phyloP scores from a whole-genome alignment of 2,113 vertebrate genomes.

The Chaenogobius annularis region DNA sequence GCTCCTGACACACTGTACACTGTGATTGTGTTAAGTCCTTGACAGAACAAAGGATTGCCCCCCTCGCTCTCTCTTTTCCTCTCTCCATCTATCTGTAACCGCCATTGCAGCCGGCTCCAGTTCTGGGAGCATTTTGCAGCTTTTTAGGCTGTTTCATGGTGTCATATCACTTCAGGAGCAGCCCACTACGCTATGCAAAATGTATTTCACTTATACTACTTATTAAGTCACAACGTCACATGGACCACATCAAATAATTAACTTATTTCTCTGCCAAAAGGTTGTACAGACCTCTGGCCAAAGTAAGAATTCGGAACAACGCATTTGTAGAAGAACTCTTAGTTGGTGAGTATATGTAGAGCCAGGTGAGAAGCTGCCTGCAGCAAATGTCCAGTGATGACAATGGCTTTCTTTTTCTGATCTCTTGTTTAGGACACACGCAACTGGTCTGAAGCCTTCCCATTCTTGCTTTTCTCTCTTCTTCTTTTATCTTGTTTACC shows the following conservation, averaged over 20 bases:
- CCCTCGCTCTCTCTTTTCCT: constrained; percentile 19
- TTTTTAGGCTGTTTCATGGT: constrained; percentile 59
- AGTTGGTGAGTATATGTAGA: not conserved
- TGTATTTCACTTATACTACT: constrained; percentile 5
- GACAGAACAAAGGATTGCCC: constrained; percentile 79
- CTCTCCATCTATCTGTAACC: constrained; percentile 54
- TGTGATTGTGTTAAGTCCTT: constrained; percentile 80
- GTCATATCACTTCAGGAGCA: constrained; percentile 46
- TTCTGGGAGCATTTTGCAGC: constrained; percentile 45
- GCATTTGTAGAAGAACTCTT: not conserved
- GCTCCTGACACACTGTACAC: constrained; percentile 81
- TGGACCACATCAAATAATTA: constrained; percentile 10
- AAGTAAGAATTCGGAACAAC: constrained; percentile 19
- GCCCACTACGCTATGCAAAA: constrained; percentile 23
- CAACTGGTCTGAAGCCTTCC: constrained; percentile 32
- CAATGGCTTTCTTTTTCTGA: constrained; percentile 38
- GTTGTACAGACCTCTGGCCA: not conserved
- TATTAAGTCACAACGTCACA: not conserved
- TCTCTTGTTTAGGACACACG: constrained; percentile 47
- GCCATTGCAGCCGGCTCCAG: constrained; percentile 40
- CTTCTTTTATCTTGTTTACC: constrained; percentile 62
- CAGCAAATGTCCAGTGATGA: constrained; percentile 36
- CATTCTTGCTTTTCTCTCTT: constrained; percentile 19
- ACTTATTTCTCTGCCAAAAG: constrained; percentile 1
- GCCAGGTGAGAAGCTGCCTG: constrained; percentile 43